Evolutionary conservation across 2,113 vertebrate species (phyloP).

Genomic region (Heterotilapia buettikoferi): DNA sequence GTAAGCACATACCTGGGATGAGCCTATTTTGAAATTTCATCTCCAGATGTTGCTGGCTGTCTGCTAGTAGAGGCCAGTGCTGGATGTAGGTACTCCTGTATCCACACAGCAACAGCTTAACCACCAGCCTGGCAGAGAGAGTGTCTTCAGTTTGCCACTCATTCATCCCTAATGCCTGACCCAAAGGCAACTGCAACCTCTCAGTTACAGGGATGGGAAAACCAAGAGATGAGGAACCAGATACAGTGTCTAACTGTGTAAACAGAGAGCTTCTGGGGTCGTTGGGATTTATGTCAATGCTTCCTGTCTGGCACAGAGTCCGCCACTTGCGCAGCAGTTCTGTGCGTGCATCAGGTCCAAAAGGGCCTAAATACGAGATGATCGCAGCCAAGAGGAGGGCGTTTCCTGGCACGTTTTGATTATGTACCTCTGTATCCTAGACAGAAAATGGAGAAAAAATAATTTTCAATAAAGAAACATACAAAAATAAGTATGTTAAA

Average conservation of each 20-base stretch:
- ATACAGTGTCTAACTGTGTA: not conserved
- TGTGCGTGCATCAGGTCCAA: slow-evolving; percentile 58
- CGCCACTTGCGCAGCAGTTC: slow-evolving; percentile 78
- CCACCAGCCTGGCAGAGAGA: slow-evolving; percentile 36
- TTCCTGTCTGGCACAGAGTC: slow-evolving; percentile 61
- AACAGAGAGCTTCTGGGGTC: slow-evolving; percentile 58
- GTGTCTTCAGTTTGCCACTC: slow-evolving; percentile 22
- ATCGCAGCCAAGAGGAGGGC: slow-evolving; percentile 74
- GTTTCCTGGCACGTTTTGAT: slow-evolving; percentile 61
- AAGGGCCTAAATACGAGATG: slow-evolving; percentile 76
- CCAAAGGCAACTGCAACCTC: slow-evolving; percentile 55
- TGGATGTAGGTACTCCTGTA: slow-evolving; percentile 6
- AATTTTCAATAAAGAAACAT: fast-evolving
- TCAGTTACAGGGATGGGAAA: slow-evolving; percentile 50
- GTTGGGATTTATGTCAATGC: slow-evolving; percentile 51
- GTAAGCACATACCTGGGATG: slow-evolving; percentile 27
- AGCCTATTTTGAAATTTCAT: slow-evolving; percentile 1
- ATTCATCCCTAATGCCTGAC: slow-evolving; percentile 46
- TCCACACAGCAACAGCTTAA: slow-evolving; percentile 68
- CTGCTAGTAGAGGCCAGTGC: slow-evolving; percentile 73
- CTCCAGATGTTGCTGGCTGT: slow-evolving; percentile 60
- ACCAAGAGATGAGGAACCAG: not conserved
- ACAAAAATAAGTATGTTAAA: not conserved
- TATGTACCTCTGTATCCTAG: slow-evolving; percentile 57
- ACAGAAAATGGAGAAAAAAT: not conserved